Conservation (phyloP, 2,113 vertebrate species). For the Apteryx mantelli region DNA sequence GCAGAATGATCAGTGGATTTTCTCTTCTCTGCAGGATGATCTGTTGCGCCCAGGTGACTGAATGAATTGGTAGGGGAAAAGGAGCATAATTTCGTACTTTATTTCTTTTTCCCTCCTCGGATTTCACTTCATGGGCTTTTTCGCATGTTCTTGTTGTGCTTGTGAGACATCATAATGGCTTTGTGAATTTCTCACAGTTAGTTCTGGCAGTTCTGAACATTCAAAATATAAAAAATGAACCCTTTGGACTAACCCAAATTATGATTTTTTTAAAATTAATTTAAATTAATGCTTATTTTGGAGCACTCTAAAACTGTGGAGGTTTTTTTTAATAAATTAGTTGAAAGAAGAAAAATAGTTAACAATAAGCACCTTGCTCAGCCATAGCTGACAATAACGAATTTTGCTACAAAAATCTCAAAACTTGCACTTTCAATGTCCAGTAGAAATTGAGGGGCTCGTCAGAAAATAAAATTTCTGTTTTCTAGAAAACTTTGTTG, state of each 20-base stretch:
- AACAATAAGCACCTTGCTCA: neutral
- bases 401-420: neutral
- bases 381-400: neutral
- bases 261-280: neutral
- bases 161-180: neutral
- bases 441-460: neutral
- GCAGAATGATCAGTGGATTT: neutral
- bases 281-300: neutral
- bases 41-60: neutral
- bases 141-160: neutral
- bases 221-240: neutral
- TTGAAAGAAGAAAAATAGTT: neutral
- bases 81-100: neutral
- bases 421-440: neutral
- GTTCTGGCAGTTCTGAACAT: neutral
- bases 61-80: neutral
- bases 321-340: neutral
- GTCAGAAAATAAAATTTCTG: neutral
- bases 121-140: neutral
- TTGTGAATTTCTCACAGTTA: neutral
- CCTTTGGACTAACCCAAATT: neutral
- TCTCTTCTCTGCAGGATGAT: neutral
- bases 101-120: neutral
- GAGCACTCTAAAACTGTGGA: neutral
- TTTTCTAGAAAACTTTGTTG: neutral